A percentile compares a stretch with the other conserved stretches of the same genome.
Conservation (phyloP, 2,113 vertebrate species). For the Engystomops pustulosus region DNA sequence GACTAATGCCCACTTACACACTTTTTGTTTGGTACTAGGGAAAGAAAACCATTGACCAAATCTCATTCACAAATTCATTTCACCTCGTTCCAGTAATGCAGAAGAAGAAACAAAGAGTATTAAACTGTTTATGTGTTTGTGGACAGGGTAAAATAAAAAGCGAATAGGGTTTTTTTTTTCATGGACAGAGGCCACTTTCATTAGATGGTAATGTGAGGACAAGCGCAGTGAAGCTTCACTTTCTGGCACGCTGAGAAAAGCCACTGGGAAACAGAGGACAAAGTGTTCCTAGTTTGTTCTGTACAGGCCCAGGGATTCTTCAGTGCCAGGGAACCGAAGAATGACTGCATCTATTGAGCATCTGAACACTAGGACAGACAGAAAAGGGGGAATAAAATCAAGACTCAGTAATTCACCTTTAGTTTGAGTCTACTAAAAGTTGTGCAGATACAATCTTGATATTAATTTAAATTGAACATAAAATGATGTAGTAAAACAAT, state of each 20-base stretch:
- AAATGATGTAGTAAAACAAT: too few relatives aligned
- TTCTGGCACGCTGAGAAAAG: slow-evolving; percentile 7
- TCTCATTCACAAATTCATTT: background rate
- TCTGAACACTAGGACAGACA: background rate
- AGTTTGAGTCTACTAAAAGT: background rate
- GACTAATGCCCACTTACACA: background rate
- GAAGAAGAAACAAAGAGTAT: slow-evolving; percentile 27
- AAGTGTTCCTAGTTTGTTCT: slow-evolving; percentile 28
- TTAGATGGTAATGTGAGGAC: slow-evolving; percentile 15
- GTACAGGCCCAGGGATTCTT: background rate
- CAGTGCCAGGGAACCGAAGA: slow-evolving; percentile 24
- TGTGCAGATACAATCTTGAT: background rate
- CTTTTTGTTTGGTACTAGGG: background rate
- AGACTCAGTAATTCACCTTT: too few relatives aligned
- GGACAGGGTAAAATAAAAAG: slow-evolving; percentile 17
- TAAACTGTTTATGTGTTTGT: slow-evolving; percentile 2
- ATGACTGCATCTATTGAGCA: slow-evolving; percentile 14
- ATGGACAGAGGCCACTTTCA: slow-evolving; percentile 17
- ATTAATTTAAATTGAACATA: background rate
- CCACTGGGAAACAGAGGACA: slow-evolving; percentile 27
- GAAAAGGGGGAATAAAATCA: background rate
- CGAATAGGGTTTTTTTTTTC: background rate
- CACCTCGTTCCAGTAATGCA: background rate
- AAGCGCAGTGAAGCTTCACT: slow-evolving; percentile 17
- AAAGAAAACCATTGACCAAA: background rate